Base-by-base conservation (phyloP, 2,797 vertebrate genomes). In the Mus minutoides region DNA sequence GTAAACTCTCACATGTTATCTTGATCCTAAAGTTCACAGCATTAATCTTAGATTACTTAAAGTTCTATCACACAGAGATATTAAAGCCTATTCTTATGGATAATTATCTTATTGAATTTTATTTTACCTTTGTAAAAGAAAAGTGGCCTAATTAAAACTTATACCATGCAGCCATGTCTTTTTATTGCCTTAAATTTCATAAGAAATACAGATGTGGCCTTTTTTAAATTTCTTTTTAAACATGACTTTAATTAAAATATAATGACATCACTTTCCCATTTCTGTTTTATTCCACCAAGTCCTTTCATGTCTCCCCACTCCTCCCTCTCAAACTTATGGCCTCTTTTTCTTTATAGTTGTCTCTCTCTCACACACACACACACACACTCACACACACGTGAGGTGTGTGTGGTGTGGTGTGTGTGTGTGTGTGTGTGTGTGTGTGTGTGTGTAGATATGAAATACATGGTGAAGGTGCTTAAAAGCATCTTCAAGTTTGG, bases 111-210 rank as follows among this genome's bases (percentile, higher is more conserved):
- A 91, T 54, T 95, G 88, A 49, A 71, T 91, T 26, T 88, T 93
- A 62, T 71, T 96, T 96, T 79, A 79, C n/a, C 67, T 71, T 95
- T 91, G 58, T 88, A 89, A 40, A 91, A 46, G 19, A 62, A 83
- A 92, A 92, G 6, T 21, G 9, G 88, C 2, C 69, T 95, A 94
- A 49, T 85, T 88, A 92, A 90, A 86, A 88, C 43, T 90, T 83
- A 3, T n/a, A 17, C 64, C 69, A 60, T 1, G 62, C 1, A 56
- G 9, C 31, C 85, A 56, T 40, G 24, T 2, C n/a, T 92, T 88
- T 62, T 17, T 17, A 22, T 78, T 29, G 24, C 69, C 69, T 96
- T 96, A 86, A 49, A 78, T 94, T 93, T 88, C 19, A 71, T 96
- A 87, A 88, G n/a, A 16, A 91, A 29, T 86, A 34, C 22, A 62